These are phyloP conservation scores for Phrynocephalus forsythii DNA, from an alignment of 2,797 vertebrate species.

Conservation along the genomic window DNA sequence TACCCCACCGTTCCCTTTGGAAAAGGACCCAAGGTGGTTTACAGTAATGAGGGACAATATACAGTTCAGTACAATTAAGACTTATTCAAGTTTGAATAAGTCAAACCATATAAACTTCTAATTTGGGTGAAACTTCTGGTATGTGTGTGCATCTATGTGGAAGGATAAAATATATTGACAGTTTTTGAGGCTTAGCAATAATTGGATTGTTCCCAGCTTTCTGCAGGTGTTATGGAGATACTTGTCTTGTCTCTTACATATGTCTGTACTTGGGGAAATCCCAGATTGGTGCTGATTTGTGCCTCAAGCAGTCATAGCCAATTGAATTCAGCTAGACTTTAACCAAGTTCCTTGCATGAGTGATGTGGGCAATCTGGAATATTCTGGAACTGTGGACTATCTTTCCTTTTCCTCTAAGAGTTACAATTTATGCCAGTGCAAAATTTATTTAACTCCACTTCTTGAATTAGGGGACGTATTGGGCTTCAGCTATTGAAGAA, in stretches of 20 bases:
- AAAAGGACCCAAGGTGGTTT: too few species aligned
- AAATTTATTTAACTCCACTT: neutral
- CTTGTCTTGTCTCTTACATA: neutral
- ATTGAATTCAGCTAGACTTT: neutral
- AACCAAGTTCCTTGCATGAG: neutral
- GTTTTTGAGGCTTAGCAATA: neutral
- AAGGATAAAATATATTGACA: too few species aligned
- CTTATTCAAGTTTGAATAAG: too few species aligned
- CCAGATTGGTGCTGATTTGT: neutral
- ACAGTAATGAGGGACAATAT: too few species aligned
- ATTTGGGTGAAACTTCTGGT: too few species aligned
- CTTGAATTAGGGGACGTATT: neutral
- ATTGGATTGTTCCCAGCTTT: neutral
- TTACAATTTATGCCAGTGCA: neutral
- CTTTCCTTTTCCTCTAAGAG: neutral
- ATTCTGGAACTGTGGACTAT: neutral
- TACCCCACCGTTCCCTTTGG: too few species aligned
- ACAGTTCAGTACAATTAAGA: too few species aligned
- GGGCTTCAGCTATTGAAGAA: too few species aligned
- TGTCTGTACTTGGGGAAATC: neutral
- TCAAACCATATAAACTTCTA: too few species aligned
- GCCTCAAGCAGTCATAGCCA: too few species aligned
- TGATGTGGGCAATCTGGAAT: neutral
- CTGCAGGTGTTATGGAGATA: neutral
- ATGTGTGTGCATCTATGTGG: too few species aligned